Evolutionary conservation across 2,113 vertebrate genomes (phyloP).

Genomic region (Ageneiosus marmoratus): DNA sequence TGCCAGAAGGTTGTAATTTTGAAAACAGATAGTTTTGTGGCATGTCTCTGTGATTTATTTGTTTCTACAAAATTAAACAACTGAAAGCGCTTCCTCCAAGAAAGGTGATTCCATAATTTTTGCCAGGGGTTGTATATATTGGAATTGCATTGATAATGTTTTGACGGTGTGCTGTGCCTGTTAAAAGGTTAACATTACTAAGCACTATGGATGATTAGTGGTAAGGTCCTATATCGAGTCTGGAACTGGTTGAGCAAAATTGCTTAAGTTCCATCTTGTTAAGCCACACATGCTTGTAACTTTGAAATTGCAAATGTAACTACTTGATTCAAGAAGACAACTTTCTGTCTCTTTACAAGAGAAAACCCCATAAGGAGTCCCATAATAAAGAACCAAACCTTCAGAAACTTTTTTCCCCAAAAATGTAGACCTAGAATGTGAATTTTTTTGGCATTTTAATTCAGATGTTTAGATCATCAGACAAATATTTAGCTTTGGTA

Average conservation of each 20-base stretch:
- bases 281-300: neutral
- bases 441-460: constrained; percentile 1
- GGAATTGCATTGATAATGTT: no score
- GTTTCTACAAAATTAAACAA: no score
- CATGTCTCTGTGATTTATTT: no score
- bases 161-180: no score
- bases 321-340: neutral
- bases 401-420: neutral
- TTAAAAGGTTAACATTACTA: neutral
- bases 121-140: no score
- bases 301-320: neutral
- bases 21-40: no score
- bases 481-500: neutral
- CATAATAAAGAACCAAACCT: neutral
- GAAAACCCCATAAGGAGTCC: neutral
- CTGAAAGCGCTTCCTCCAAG: no score
- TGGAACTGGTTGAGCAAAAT: neutral
- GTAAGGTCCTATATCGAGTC: neutral
- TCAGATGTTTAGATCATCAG: neutral
- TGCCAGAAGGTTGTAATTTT: no score
- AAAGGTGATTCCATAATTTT: no score
- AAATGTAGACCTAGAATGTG: neutral
- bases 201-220: neutral
- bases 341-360: neutral
- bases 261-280: neutral